Base-by-base conservation (phyloP, 2,113 vertebrate genomes). In the Jacana jacana region DNA sequence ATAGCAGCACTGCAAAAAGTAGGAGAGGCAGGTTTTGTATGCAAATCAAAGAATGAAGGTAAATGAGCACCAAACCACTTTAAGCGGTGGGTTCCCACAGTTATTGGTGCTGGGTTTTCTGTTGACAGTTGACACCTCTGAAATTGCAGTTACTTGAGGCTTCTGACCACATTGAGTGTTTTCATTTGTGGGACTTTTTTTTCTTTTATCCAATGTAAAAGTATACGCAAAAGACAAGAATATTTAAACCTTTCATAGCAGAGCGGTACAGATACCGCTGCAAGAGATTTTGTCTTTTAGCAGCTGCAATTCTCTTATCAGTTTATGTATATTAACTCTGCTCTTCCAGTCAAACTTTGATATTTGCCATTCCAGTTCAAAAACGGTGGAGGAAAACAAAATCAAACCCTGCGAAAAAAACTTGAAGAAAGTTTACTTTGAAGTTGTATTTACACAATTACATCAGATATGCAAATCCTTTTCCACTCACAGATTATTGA, bases 81-180 rank as follows among this genome's bases (percentile, higher is more conserved):
- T 60, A 79, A 95, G 69, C 79, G 75, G 80, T 91, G 83, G 64
- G 72, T 93, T 93, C 31, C 88, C 83, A 60, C 40, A 84, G 60
- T 71, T 78, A 88, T 75, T 86, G 60, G 60, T 68, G 80, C 57
- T 68, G 72, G 35, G 55, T 95, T 95, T 92, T 86, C 61, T 35
- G 57, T 84, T 6, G 19, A 33, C 52, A 55, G 57, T 84, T 6
- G 19, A 33, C 52, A 55, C 18, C 49, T 78, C 52, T 90, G 71
- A n/a, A 92, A 61, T 0, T 87, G 25, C 35, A 91, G 84, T 85
- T 49, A 79, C 35, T 81, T 91, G 65, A 64, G 86, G 51, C 51
- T 22, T 60, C 48, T 91, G 83, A 92, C 8, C 79, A 20, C 7
- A 3, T 4, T 33, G 40, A 9, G 72, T 72, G 40, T 6, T 81